Evolutionary conservation across 2,113 vertebrate species (phyloP).

Genomic region (Baryphthengus martii): DNA sequence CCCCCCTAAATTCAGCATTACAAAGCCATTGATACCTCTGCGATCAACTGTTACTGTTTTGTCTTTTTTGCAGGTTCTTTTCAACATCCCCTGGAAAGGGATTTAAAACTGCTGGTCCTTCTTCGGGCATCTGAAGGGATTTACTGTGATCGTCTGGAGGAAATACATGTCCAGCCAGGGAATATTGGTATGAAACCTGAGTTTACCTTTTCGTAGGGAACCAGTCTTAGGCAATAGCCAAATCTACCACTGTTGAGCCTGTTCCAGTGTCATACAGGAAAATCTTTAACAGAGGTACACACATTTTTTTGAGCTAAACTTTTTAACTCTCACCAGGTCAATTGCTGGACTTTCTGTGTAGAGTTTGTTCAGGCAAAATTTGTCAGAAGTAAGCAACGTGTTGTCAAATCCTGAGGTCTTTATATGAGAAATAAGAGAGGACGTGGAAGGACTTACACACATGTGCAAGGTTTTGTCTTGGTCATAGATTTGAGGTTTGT

Average conservation of each 20-base stretch:
- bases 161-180: slow-evolving; percentile 61
- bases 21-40: not conserved
- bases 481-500: not conserved
- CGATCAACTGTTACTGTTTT: not conserved
- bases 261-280: not conserved
- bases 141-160: slow-evolving; percentile 66
- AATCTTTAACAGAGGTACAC: not conserved
- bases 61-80: slow-evolving; percentile 63
- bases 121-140: slow-evolving; percentile 73
- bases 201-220: not conserved
- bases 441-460: not conserved
- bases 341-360: not conserved
- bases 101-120: slow-evolving; percentile 60
- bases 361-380: not conserved
- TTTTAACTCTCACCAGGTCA: not conserved
- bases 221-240: not conserved
- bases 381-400: not conserved
- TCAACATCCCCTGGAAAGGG: slow-evolving; percentile 64
- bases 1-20: not conserved
- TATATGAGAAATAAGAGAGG: not conserved
- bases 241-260: not conserved
- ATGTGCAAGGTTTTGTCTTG: not conserved
- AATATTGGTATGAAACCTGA: slow-evolving; percentile 68
- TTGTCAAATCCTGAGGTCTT: not conserved
- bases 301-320: not conserved